Evolutionary conservation across 2,797 vertebrate species (phyloP).

Genomic region (Malurus splendens): DNA sequence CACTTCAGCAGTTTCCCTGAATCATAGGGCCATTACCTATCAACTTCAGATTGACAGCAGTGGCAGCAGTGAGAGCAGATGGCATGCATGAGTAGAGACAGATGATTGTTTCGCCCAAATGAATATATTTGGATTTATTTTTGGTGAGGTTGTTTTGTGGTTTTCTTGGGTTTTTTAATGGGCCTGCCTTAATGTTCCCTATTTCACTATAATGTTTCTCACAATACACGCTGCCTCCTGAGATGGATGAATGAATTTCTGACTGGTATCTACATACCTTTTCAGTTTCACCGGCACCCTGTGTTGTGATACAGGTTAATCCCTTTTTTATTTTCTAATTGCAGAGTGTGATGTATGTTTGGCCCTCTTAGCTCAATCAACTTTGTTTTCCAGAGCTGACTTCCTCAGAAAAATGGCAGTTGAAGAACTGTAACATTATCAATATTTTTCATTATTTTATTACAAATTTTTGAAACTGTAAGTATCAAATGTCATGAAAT

Average conservation of each 20-base stretch:
- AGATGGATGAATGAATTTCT: neutral
- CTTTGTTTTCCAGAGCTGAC: neutral
- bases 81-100: slow-evolving; percentile 66
- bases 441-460: neutral
- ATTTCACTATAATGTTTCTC: slow-evolving; percentile 8
- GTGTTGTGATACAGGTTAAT: neutral
- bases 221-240: neutral
- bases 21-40: slow-evolving; percentile 73
- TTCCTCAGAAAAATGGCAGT: neutral
- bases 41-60: slow-evolving; percentile 69
- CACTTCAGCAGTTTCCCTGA: slow-evolving; percentile 75
- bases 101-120: slow-evolving; percentile 71
- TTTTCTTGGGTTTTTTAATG: neutral
- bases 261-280: neutral
- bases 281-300: neutral
- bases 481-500: neutral
- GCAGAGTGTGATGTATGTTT: neutral
- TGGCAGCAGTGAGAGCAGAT: slow-evolving; percentile 53
- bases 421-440: neutral
- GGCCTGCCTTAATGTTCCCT: neutral
- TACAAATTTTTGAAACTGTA: neutral
- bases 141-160: neutral
- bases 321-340: neutral
- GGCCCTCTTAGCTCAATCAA: neutral
- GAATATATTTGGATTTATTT: slow-evolving; percentile 70